Conservation (phyloP, 2,888 invertebrate species). For the Trissolcus japonicus region DNA sequence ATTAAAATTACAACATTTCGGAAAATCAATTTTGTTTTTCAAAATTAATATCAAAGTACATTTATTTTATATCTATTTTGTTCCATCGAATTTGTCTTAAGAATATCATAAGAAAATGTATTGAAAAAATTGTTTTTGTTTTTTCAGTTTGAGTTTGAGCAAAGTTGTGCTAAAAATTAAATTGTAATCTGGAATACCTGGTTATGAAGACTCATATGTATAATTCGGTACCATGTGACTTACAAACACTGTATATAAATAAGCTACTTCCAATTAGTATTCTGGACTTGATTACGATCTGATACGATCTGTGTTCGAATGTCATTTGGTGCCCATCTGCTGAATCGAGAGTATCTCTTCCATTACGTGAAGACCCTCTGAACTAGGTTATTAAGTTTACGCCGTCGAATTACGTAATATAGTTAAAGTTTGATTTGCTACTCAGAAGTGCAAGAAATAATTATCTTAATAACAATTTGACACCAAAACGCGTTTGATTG, state of each 20-base stretch:
- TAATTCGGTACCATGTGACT: constrained; percentile 31
- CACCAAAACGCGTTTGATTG: constrained; percentile 1
- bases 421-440: constrained; percentile 41
- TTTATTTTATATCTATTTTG: no score
- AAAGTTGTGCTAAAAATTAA: no score
- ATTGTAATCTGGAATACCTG: not conserved
- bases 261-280: constrained; percentile 49
- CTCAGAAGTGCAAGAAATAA: constrained; percentile 28
- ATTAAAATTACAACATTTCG: no score
- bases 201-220: not conserved
- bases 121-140: no score
- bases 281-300: constrained; percentile 47
- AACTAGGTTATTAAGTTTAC: constrained; percentile 52
- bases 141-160: no score
- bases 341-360: constrained; percentile 48
- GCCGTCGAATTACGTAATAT: constrained; percentile 44
- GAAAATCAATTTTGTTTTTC: no score
- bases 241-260: constrained; percentile 43
- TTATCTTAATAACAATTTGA: constrained; percentile 23
- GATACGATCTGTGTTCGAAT: constrained; percentile 52
- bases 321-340: constrained; percentile 50
- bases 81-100: no score
- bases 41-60: no score
- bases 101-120: no score
- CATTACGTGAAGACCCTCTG: constrained; percentile 43